Percentiles rank a stretch among this genome's conserved stretches.
These are phyloP conservation scores for Chloebia gouldiae DNA, from an alignment of 2,113 vertebrate species.

Conservation along the genomic window DNA sequence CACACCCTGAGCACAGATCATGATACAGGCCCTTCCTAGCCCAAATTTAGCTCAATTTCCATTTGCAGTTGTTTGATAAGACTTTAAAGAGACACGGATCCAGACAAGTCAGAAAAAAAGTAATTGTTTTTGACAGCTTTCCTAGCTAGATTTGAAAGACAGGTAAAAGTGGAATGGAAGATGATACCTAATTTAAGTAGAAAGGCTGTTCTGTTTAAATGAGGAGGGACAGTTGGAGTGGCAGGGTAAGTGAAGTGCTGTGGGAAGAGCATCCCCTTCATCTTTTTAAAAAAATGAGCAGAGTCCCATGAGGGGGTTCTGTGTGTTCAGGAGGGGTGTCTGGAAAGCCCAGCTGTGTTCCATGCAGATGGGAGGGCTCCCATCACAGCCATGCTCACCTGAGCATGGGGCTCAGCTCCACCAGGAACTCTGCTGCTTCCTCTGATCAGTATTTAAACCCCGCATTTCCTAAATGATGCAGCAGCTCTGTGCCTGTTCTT, in stretches of 20 bases:
- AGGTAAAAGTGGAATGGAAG: neutral
- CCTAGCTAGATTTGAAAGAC: neutral
- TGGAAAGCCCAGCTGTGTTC: neutral
- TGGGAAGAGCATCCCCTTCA: neutral
- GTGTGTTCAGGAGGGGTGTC: neutral
- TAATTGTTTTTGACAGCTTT: neutral
- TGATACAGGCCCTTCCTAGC: neutral
- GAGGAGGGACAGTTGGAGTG: neutral
- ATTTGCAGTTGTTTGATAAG: neutral
- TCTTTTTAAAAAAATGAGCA: neutral
- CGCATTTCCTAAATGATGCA: neutral
- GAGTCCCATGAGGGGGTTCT: neutral
- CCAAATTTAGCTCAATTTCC: neutral
- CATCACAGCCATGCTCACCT: neutral
- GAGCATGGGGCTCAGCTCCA: neutral
- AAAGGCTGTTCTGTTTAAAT: neutral
- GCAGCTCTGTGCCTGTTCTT: neutral
- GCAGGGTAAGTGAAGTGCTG: neutral
- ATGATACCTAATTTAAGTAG: neutral
- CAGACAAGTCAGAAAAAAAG: neutral
- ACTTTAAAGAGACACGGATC: neutral
- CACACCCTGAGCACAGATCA: neutral
- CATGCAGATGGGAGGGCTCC: neutral
- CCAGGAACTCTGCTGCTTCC: neutral
- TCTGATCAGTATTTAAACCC: neutral